phyloP scores from a whole-genome alignment of 2,113 vertebrate genomes.

The Gobiocypris rarus region DNA sequence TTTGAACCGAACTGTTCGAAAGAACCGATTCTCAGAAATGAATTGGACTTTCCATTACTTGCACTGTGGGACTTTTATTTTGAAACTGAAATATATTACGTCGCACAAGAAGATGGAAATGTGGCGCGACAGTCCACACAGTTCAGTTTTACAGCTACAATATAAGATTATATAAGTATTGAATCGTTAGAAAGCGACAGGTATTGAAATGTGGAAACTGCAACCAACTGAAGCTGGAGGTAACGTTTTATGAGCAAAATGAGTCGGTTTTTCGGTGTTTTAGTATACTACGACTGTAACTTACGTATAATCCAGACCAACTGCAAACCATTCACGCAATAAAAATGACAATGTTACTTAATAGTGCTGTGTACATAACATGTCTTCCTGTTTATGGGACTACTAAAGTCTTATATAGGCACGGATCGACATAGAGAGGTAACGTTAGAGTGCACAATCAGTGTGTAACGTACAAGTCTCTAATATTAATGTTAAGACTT shows the following conservation, averaged over 20 bases:
- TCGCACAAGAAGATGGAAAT: conserved; percentile 28
- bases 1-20: background rate
- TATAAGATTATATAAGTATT: background rate
- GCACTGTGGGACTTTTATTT: conserved; percentile 54
- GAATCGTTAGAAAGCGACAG: background rate
- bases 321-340: no score
- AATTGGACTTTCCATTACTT: background rate
- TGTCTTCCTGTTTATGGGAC: background rate
- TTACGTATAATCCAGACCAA: background rate
- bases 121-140: background rate
- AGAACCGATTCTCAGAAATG: background rate
- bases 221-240: conserved; percentile 64
- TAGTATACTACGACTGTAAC: background rate
- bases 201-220: conserved; percentile 74
- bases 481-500: background rate
- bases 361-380: background rate
- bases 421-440: background rate
- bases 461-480: no score
- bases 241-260: conserved; percentile 51
- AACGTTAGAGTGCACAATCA: background rate
- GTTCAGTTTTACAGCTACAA: background rate
- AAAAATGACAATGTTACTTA: background rate
- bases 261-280: background rate
- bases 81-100: conserved; percentile 30
- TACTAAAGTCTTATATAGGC: background rate